Evolutionary conservation across 1,140 invertebrate genomes (phyloP).

Genomic region (Drosophila jambulina): DNA sequence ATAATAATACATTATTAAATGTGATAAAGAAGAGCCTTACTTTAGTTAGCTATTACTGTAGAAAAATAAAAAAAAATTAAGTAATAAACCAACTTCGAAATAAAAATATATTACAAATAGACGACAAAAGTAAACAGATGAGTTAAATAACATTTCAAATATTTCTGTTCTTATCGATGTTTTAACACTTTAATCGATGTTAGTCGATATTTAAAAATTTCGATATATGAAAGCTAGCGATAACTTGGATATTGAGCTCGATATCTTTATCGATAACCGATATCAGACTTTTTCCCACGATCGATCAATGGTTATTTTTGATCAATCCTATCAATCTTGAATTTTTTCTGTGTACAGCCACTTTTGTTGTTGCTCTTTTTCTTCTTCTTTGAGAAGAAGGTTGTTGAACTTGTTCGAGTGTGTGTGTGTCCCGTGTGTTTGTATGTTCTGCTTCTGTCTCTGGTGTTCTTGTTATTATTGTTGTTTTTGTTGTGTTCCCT

Average conservation of each 20-base stretch:
- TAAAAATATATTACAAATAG: no score
- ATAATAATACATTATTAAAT: no score
- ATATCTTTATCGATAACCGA: not conserved
- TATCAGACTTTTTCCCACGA: not conserved
- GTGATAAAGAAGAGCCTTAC: no score
- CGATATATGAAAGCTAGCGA: not conserved
- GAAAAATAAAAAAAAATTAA: no score
- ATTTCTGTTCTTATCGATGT: no score
- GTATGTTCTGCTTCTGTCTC: slow-evolving; percentile 37
- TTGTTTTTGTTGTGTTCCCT: slow-evolving; percentile 57
- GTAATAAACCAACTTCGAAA: no score
- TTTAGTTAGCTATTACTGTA: no score
- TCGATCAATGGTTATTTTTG: not conserved
- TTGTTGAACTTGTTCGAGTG: slow-evolving; percentile 66
- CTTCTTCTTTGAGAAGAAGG: slow-evolving; percentile 54
- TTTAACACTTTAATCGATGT: not conserved
- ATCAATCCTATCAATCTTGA: not conserved
- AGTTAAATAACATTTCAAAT: no score
- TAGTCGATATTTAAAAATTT: not conserved
- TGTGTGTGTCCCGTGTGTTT: slow-evolving; percentile 26
- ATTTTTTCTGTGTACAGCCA: slow-evolving; percentile 21
- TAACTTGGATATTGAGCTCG: not conserved
- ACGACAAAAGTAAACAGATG: no score
- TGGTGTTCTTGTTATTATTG: slow-evolving; percentile 58
- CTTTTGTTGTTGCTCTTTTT: slow-evolving; percentile 35